Base-by-base conservation (phyloP, 2,888 invertebrate genomes). In the Drosophila anomelani region DNA sequence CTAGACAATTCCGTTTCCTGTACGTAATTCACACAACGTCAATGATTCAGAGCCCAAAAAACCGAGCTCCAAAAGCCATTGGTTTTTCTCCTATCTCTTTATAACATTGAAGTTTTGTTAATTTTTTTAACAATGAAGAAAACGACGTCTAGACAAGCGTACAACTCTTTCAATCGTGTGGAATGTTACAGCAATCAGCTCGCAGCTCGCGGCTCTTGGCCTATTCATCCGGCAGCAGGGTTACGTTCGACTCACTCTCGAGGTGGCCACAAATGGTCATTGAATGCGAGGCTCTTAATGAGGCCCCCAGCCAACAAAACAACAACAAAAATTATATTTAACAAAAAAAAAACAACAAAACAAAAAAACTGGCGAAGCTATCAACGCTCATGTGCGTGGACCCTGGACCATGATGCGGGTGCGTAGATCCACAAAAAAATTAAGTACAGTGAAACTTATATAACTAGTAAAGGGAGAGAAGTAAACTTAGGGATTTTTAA, bases 101-200 rank as follows among this genome's bases (percentile, higher is more conserved):
- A 34, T 38, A 10, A 20, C 12, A 17, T 34, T 20, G 3, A 20
- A 13, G 17, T 54, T 23, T 61, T 55, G 17, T 34, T 43, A 55
- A 34, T 36, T 47, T 64, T 67, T 66, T 41, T 20, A 49, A 43
- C 66, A 66, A 66, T 64, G 39, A 55, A 64, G 54, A 47, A 63
- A 67, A 63, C 67, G 54, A 55, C 34, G 64, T 55, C 39, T 71
- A 53, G 53, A 51, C 64, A 44, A 32, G 64, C 64, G 62, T 69
- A 54, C 44, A 67, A 39, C 44, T 67, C 67, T 69, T 58, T 57
- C 43, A 44, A 56, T 36, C 56, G 64, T 81, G 84, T 84, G 84
- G 84, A 79, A 84, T 86, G 84, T 86, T 79, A 79, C 73, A 74
- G 86, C 86, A 79, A 85, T 83, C 81, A 78, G 62, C 51, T 36